phyloP scores from a whole-genome alignment of 1,140 invertebrate species.

The Heliconius nattereri region DNA sequence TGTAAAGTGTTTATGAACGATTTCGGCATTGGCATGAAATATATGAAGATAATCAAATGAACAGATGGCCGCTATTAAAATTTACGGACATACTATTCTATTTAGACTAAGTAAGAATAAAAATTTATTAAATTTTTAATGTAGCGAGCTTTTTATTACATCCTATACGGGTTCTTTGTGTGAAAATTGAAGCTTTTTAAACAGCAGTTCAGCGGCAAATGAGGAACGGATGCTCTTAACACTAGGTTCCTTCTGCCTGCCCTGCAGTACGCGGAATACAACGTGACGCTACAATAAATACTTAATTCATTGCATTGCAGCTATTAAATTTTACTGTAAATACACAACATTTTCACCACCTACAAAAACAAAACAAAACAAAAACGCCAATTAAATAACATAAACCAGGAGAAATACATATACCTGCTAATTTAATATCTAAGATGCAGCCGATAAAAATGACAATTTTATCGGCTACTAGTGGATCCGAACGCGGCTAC shows the following conservation, averaged over 20 bases:
- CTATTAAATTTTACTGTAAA: background rate
- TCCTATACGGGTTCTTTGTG: background rate
- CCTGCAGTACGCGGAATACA: too few relatives aligned
- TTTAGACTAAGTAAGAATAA: slow-evolving; percentile 15
- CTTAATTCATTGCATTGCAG: background rate
- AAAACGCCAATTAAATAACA: background rate
- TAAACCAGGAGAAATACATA: background rate
- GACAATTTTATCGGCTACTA: background rate
- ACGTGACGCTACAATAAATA: background rate
- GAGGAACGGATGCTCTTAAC: background rate
- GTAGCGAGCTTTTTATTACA: too few relatives aligned
- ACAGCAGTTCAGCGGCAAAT: too few relatives aligned
- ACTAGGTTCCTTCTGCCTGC: background rate
- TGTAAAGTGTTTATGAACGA: slow-evolving; percentile 32
- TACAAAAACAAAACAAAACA: background rate
- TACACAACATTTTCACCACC: background rate
- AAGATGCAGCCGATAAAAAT: background rate
- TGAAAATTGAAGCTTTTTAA: background rate
- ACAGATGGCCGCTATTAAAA: slow-evolving; percentile 42
- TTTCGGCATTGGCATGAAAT: slow-evolving; percentile 34
- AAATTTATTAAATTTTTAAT: slow-evolving; percentile 9
- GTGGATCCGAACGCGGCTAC: too few relatives aligned
- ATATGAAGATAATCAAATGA: slow-evolving; percentile 35
- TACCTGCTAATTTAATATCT: background rate
- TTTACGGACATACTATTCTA: slow-evolving; percentile 24